These are phyloP conservation scores for Scytalopus superciliaris DNA, from an alignment of 2,113 vertebrate genomes.

Conservation along the genomic window DNA sequence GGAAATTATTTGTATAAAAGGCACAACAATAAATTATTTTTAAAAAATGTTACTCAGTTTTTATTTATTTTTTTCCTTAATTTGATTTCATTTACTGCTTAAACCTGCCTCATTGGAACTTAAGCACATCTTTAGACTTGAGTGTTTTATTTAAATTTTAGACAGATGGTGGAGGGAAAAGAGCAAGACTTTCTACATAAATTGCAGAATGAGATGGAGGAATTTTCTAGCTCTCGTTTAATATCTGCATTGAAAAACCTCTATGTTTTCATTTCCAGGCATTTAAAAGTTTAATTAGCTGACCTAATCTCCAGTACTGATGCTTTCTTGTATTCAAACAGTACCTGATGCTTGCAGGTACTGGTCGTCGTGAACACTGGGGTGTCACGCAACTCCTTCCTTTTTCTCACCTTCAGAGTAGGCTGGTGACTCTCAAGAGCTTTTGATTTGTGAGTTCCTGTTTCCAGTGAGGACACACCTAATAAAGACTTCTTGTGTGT, in stretches of 20 bases:
- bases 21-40: background rate
- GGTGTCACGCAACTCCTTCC: background rate
- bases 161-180: background rate
- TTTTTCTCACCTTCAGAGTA: background rate
- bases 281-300: background rate
- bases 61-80: background rate
- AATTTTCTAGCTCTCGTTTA: background rate
- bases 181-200: background rate
- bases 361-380: background rate
- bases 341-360: background rate
- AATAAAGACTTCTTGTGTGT: background rate
- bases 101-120: background rate
- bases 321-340: background rate
- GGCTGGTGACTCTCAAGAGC: background rate
- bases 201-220: background rate
- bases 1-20: background rate
- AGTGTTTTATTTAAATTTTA: slow-evolving; percentile 8
- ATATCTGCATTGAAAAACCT: background rate
- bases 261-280: background rate
- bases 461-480: background rate
- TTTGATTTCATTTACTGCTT: background rate
- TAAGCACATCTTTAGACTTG: background rate
- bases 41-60: background rate
- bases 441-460: background rate
- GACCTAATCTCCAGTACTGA: background rate